These are phyloP conservation scores for Synanceia verrucosa DNA, from an alignment of 2,797 vertebrate species.

Conservation along the genomic window DNA sequence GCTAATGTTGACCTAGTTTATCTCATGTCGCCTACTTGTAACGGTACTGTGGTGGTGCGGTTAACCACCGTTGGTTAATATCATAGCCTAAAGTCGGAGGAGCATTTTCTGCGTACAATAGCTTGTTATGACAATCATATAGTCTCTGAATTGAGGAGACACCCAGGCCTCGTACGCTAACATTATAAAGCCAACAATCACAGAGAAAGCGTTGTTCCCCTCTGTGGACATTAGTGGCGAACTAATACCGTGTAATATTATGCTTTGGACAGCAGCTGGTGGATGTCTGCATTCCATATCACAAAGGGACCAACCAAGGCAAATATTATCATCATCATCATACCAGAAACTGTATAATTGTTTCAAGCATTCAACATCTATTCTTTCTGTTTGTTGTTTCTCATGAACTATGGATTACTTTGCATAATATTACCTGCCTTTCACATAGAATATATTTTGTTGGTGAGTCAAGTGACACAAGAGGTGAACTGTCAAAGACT, in stretches of 20 bases:
- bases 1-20: constrained; percentile 19
- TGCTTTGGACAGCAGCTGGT: neutral
- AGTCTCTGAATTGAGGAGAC: neutral
- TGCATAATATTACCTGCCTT: too few species aligned
- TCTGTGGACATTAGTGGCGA: neutral
- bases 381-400: neutral
- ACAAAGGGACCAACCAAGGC: neutral
- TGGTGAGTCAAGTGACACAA: constrained; percentile 19
- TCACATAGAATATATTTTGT: neutral
- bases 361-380: neutral
- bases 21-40: neutral
- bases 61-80: neutral
- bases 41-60: neutral
- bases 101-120: neutral
- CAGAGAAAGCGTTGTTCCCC: neutral
- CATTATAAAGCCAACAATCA: neutral
- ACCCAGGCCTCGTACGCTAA: constrained; percentile 27
- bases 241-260: too few species aligned
- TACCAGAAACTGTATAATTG: neutral
- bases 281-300: neutral
- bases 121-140: constrained; percentile 1
- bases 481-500: constrained; percentile 42
- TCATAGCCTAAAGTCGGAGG: too few species aligned
- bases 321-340: neutral
- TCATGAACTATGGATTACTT: too few species aligned